A percentile compares a stretch with the other conserved stretches of the same genome.
Evolutionary conservation across 2,797 vertebrate genomes (phyloP).

Genomic region (Amphiprion clarkii): DNA sequence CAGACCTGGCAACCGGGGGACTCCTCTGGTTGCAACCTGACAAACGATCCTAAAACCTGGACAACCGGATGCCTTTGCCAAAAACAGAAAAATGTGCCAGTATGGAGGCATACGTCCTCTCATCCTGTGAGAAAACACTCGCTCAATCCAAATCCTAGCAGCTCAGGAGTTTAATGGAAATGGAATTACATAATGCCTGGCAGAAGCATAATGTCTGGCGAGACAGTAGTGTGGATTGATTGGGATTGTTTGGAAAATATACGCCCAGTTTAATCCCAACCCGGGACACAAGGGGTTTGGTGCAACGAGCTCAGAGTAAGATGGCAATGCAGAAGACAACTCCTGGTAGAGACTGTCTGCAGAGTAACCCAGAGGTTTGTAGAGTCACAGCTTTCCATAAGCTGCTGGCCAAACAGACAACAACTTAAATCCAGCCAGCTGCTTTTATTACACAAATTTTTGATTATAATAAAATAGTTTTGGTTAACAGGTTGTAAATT

Average conservation of each 20-base stretch:
- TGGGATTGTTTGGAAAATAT: conserved; percentile 50
- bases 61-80: conserved; percentile 5
- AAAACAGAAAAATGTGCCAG: conserved; percentile 28
- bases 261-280: conserved; percentile 15
- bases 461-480: too few species aligned
- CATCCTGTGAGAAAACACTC: conserved; percentile 11
- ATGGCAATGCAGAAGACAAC: conserved; percentile 32
- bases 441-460: too few species aligned
- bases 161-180: conserved; percentile 50
- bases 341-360: conserved; percentile 17
- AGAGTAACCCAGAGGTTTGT: background rate
- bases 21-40: conserved; percentile 22
- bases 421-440: too few species aligned
- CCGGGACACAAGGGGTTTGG: background rate
- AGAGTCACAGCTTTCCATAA: background rate
- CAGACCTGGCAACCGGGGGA: conserved; percentile 34
- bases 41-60: conserved; percentile 29
- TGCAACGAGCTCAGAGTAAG: background rate
- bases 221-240: conserved; percentile 31
- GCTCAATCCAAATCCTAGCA: conserved; percentile 25
- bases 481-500: too few species aligned
- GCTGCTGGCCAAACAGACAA: too few species aligned
- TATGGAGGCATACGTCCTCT: conserved; percentile 16
- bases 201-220: conserved; percentile 51
- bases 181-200: conserved; percentile 53